phyloP scores from a whole-genome alignment of 2,888 invertebrate species.

The Penaeus monodon region DNA sequence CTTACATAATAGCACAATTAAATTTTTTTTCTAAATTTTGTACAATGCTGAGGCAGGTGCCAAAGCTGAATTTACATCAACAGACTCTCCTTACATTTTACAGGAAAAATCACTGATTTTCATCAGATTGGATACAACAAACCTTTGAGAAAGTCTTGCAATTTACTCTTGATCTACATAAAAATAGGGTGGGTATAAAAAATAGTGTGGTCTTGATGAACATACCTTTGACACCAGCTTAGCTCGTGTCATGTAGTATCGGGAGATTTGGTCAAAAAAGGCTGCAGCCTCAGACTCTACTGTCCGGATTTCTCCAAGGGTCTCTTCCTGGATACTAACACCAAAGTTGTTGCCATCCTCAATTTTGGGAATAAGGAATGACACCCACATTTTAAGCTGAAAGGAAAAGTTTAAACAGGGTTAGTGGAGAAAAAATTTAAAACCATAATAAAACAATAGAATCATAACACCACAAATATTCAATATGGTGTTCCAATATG shows the following conservation, averaged over 20 bases:
- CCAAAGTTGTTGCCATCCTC: constrained; percentile 99
- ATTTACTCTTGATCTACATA: too few species aligned
- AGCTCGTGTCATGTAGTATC: constrained; percentile 91
- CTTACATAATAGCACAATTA: too few species aligned
- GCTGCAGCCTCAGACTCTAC: constrained; percentile 98
- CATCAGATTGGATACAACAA: too few species aligned
- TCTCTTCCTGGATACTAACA: constrained; percentile 98
- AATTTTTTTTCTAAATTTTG: too few species aligned
- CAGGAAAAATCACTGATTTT: too few species aligned
- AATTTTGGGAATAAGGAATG: constrained; percentile 98
- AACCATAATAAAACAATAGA: not conserved
- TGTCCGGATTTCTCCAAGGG: constrained; percentile 94
- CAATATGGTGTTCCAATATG: too few species aligned
- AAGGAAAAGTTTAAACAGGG: too few species aligned
- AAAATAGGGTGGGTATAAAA: not conserved
- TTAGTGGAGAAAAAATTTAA: too few species aligned
- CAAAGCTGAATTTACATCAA: too few species aligned
- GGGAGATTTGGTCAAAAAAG: constrained; percentile 97
- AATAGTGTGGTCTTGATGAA: not conserved
- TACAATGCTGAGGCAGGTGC: too few species aligned
- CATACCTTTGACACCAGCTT: constrained; percentile 76
- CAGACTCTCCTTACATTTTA: too few species aligned
- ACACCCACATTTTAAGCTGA: constrained; percentile 98
- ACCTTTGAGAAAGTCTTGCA: too few species aligned
- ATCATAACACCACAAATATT: not conserved